Evolutionary conservation across 1,140 invertebrate genomes (phyloP).

Genomic region (Helicoverpa armigera): DNA sequence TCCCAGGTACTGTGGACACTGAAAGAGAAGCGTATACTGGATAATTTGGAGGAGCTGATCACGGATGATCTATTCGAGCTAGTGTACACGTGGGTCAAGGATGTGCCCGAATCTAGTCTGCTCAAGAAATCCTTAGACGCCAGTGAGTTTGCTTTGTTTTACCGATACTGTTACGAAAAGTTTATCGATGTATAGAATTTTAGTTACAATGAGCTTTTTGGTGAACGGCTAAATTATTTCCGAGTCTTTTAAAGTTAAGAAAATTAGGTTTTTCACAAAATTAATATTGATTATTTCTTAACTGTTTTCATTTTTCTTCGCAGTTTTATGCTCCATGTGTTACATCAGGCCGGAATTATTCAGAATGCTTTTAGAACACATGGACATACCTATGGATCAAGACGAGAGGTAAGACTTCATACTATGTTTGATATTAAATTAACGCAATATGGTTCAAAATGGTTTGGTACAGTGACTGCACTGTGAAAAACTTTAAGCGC

Average conservation of each 20-base stretch:
- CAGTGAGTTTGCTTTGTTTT: constrained; percentile 62
- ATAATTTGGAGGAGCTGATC: constrained; percentile 89
- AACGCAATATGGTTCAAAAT: too few species aligned
- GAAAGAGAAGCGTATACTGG: constrained; percentile 88
- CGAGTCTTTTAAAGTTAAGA: too few species aligned
- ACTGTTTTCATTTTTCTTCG: constrained; percentile 73
- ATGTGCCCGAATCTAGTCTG: constrained; percentile 88
- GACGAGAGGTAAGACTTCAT: constrained; percentile 73
- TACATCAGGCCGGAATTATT: constrained; percentile 93
- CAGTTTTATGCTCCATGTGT: constrained; percentile 94
- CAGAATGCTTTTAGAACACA: constrained; percentile 90
- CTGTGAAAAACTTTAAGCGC: too few species aligned
- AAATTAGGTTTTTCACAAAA: too few species aligned
- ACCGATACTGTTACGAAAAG: not conserved
- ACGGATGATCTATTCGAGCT: constrained; percentile 91
- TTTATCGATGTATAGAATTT: too few species aligned
- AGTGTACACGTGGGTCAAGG: constrained; percentile 92
- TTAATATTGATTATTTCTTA: too few species aligned
- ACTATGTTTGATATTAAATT: too few species aligned
- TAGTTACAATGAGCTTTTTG: too few species aligned
- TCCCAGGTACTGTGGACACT: constrained; percentile 94
- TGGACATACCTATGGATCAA: constrained; percentile 89
- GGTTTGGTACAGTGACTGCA: too few species aligned
- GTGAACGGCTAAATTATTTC: too few species aligned
- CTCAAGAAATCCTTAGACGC: constrained; percentile 93